Evolutionary conservation across 2,888 invertebrate species (phyloP), one percentile per base, ranked within the genome.

Genomic region (Schizaphis graminum): DNA sequence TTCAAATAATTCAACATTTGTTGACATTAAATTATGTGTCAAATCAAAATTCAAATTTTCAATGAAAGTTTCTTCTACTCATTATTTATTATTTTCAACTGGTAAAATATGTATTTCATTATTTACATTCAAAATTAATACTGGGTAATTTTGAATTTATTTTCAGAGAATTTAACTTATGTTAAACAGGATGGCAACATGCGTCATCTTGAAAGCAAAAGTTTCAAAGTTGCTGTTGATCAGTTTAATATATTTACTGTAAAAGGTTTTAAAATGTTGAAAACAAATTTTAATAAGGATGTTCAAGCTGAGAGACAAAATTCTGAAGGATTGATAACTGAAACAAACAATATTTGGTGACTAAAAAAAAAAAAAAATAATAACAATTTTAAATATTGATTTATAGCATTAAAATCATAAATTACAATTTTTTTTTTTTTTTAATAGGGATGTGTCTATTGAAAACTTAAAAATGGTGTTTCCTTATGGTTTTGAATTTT

Each of bases 401-500:
- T 56, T 91, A 84, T 41, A n/a, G 84, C 26, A 84, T 93, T 56
- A 67, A 61, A 4, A 57, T 85, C 49, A 44, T 89, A 44, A n/a
- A 26, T 56, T 35, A 89, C 61, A 89, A 93, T 90, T 91, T 77
- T 85, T 93, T 91, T 93, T 94, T 95, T 91, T 93, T 94, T 95
- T 95, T 95, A 95, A 84, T 95, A 97, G 97, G 96, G 96, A 96
- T 35, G 96, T 97, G 4, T 97, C 96, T 93, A 96, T 98, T 49
- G 97, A 97, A 89, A 96, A 97, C 1, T 96, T 97, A 67, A 97
- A 97, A 95, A 97, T 96, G 95, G 97, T 97, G 95, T 99, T 98
- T 95, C 99, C 99, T 0, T 98, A 98, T 96, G 97, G 98, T 95
- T 98, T 98, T 95, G 97, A 98, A 92, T 99, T 98, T 95, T 98